A percentile compares a stretch with the other conserved stretches of the same genome.
phyloP scores from a whole-genome alignment of 2,888 invertebrate species.

The Chrysolina haemoptera region DNA sequence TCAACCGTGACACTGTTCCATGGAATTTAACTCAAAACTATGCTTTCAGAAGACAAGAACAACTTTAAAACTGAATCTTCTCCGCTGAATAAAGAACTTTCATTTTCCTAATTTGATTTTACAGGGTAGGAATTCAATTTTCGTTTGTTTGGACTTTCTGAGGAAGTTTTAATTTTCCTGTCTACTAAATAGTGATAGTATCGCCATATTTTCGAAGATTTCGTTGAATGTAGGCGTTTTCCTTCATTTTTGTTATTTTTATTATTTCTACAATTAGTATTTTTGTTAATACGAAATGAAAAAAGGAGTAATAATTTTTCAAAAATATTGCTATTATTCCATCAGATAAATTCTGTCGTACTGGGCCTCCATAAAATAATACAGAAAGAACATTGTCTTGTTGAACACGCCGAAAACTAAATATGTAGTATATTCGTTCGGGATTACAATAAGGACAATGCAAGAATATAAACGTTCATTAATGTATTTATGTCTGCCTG shows the following conservation, averaged over 20 bases:
- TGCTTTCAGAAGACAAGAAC: conserved; percentile 8
- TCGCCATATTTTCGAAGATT: background rate
- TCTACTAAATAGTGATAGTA: background rate
- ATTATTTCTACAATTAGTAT: too few relatives aligned
- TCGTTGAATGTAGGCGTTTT: background rate
- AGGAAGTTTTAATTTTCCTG: conserved; percentile 7
- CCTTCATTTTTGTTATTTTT: background rate
- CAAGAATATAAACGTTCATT: conserved; percentile 16
- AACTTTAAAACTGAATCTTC: conserved; percentile 19
- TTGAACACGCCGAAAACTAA: conserved; percentile 5
- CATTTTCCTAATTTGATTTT: conserved; percentile 12
- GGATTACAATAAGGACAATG: conserved; percentile 14
- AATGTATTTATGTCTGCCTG: conserved; percentile 1
- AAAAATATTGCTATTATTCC: too few relatives aligned
- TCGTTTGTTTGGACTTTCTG: background rate
- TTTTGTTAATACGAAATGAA: too few relatives aligned
- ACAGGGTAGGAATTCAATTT: conserved; percentile 10
- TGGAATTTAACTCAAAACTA: conserved; percentile 7
- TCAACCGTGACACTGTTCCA: conserved; percentile 2
- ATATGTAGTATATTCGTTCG: conserved; percentile 4
- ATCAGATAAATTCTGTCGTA: too few relatives aligned
- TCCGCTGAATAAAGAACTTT: conserved; percentile 16
- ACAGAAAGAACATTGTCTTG: background rate
- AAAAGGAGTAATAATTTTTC: too few relatives aligned
- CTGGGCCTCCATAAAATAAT: background rate